Evolutionary conservation across 2,113 vertebrate genomes (phyloP).

Genomic region (Martes martes): DNA sequence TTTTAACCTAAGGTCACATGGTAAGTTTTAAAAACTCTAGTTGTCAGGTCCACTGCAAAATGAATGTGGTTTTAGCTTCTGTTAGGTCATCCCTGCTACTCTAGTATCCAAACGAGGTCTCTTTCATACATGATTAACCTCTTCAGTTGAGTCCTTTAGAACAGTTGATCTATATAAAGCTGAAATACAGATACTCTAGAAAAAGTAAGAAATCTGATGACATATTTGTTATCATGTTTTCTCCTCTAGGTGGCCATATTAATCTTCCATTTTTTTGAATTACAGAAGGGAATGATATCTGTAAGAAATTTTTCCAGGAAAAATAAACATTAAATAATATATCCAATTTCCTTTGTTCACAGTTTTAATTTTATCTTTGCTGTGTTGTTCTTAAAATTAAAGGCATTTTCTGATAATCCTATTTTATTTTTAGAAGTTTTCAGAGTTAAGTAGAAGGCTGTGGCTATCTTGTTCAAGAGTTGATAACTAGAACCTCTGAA

Average conservation of each 20-base stretch:
- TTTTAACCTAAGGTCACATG: background rate
- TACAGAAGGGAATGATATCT: constrained; percentile 5
- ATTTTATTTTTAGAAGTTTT: constrained; percentile 21
- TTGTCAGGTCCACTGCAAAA: background rate
- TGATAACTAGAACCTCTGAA: background rate
- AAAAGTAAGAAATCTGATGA: constrained; percentile 33
- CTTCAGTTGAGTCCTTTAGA: background rate
- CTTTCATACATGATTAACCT: background rate
- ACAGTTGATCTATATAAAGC: background rate
- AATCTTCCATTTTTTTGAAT: constrained; percentile 71
- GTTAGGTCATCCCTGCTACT: background rate
- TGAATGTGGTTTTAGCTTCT: background rate
- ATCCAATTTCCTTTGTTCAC: constrained; percentile 25
- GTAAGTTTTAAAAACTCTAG: background rate
- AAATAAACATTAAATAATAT: background rate
- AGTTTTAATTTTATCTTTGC: constrained; percentile 9
- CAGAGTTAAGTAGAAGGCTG: background rate
- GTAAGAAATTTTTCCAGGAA: constrained; percentile 36
- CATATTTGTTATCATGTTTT: constrained; percentile 74
- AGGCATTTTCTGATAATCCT: background rate
- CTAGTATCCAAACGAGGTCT: background rate
- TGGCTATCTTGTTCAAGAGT: constrained; percentile 14
- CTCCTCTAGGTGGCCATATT: constrained; percentile 84
- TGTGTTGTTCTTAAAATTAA: constrained; percentile 26
- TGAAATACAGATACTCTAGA: constrained; percentile 42